phyloP scores from a whole-genome alignment of 2,888 invertebrate genomes.

The Tachystola acroxantha region DNA sequence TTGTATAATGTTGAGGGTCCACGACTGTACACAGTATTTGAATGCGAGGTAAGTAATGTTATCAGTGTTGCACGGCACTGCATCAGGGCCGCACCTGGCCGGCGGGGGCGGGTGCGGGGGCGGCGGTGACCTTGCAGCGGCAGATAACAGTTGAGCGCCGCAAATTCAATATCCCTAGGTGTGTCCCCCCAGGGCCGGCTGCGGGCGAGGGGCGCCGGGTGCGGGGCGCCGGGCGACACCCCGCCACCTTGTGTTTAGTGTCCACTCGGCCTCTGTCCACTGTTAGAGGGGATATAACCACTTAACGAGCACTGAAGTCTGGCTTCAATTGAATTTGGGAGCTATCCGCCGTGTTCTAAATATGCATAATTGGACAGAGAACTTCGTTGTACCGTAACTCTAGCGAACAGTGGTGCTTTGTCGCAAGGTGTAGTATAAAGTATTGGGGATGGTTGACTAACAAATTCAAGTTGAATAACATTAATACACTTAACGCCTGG shows the following conservation, averaged over 20 bases:
- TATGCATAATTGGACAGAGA: slow-evolving; percentile 14
- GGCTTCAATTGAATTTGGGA: slow-evolving; percentile 67
- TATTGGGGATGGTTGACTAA: too few relatives aligned
- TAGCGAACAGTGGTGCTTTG: too few relatives aligned
- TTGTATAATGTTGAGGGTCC: too few relatives aligned
- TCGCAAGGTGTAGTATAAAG: too few relatives aligned
- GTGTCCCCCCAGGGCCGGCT: slow-evolving; percentile 28
- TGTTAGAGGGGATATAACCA: slow-evolving; percentile 68
- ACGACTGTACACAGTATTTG: too few relatives aligned
- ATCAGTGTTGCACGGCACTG: too few relatives aligned
- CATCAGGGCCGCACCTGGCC: slow-evolving; percentile 66
- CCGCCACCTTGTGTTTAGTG: slow-evolving; percentile 54
- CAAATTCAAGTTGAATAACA: too few relatives aligned
- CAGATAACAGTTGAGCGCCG: slow-evolving; percentile 73
- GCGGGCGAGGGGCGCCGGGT: too few relatives aligned
- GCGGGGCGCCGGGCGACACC: too few relatives aligned
- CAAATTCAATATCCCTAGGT: slow-evolving; percentile 77
- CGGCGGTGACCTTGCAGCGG: slow-evolving; percentile 65
- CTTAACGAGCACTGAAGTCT: slow-evolving; percentile 72
- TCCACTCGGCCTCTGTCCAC: slow-evolving; percentile 53
- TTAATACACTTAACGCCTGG: too few relatives aligned
- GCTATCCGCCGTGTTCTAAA: slow-evolving; percentile 26
- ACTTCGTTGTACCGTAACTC: slow-evolving; percentile 1
- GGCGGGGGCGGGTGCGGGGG: slow-evolving; percentile 23
- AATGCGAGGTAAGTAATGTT: too few relatives aligned